A percentile compares a stretch with the other conserved stretches of the same genome.
Evolutionary conservation across 2,797 vertebrate species (phyloP).

Genomic region (Crax fasciolata): DNA sequence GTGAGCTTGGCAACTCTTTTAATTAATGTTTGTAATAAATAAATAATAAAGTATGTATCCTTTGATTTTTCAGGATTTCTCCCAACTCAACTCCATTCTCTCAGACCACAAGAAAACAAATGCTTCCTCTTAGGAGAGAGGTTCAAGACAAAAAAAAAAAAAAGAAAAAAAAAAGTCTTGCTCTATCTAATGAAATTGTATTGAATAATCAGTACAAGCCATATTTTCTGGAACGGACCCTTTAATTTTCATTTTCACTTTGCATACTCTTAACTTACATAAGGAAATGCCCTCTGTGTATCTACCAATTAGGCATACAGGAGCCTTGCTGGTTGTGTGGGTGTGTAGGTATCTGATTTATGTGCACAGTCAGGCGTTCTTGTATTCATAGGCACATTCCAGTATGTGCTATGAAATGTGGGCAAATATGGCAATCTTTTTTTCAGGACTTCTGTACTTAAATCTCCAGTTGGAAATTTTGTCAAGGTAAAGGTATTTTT

Average conservation of each 20-base stretch:
- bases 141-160: not conserved
- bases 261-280: not conserved
- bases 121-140: not conserved
- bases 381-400: not conserved
- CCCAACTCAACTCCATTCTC: not conserved
- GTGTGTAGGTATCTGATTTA: not conserved
- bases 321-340: not conserved
- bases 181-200: not conserved
- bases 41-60: not conserved
- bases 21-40: not conserved
- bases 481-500: not conserved
- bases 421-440: not conserved
- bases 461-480: not conserved
- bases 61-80: not conserved
- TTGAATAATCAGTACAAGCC: not conserved
- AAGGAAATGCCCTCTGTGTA: not conserved
- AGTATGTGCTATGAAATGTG: not conserved
- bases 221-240: not conserved
- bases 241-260: not conserved
- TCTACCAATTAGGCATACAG: not conserved
- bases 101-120: not conserved
- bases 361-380: not conserved
- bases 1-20: not conserved
- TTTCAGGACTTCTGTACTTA: not conserved
- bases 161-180: not conserved